phyloP scores from a whole-genome alignment of 1,140 invertebrate genomes.

The Sitodiplosis mosellana region DNA sequence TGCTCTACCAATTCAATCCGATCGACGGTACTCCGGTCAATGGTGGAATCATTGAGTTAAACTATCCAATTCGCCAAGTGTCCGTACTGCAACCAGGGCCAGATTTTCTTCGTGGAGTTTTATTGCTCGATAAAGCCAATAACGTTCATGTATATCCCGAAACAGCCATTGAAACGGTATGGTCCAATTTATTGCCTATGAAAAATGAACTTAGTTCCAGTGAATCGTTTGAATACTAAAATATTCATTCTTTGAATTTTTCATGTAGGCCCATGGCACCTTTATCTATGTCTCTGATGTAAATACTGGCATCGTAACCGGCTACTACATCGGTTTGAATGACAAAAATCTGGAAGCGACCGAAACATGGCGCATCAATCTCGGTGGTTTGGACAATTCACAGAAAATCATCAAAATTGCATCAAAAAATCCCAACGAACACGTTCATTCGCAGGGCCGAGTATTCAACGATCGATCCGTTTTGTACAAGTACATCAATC shows the following conservation, averaged over 20 bases:
- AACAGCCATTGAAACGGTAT: conserved; percentile 27
- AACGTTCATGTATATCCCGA: conserved; percentile 49
- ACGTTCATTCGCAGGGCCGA: conserved; percentile 88
- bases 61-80: conserved; percentile 55
- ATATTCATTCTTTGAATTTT: too few species aligned
- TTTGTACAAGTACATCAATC: conserved; percentile 97
- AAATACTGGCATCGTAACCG: conserved; percentile 41
- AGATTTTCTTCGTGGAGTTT: conserved; percentile 54
- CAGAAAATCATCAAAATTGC: conserved; percentile 50
- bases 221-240: too few species aligned
- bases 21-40: conserved; percentile 52
- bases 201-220: too few species aligned
- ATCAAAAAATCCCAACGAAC: conserved; percentile 56
- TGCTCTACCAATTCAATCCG: conserved; percentile 69
- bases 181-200: conserved; percentile 7
- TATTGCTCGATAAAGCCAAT: conserved; percentile 56
- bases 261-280: conserved; percentile 33
- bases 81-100: conserved; percentile 47
- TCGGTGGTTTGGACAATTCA: conserved; percentile 36
- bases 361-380: conserved; percentile 48
- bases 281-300: conserved; percentile 55
- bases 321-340: conserved; percentile 38
- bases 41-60: conserved; percentile 35
- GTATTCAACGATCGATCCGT: conserved; percentile 90
- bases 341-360: conserved; percentile 23